Conservation (phyloP, 2,888 invertebrate species). For the Patella depressa region DNA sequence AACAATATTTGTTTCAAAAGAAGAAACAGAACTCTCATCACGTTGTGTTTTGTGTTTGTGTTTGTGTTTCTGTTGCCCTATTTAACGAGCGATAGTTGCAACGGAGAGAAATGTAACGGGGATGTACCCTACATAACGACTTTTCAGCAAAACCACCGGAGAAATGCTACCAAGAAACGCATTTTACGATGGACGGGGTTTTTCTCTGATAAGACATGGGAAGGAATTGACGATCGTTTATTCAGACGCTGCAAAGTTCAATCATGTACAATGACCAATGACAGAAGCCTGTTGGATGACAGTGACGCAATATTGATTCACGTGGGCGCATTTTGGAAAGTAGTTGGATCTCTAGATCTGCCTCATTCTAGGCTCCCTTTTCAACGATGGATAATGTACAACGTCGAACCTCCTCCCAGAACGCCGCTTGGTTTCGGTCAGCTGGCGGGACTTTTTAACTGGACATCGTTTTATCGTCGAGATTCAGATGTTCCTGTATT, state of each 20-base stretch:
- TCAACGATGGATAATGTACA: conserved; percentile 55
- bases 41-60: too few species aligned
- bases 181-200: conserved; percentile 42
- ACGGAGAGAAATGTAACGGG: not conserved
- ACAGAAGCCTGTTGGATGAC: conserved; percentile 39
- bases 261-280: conserved; percentile 39
- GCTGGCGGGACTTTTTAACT: conserved; percentile 51
- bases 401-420: conserved; percentile 52
- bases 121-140: not conserved
- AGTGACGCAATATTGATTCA: conserved; percentile 55
- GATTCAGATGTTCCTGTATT: conserved; percentile 49
- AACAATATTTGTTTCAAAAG: too few species aligned
- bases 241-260: conserved; percentile 33
- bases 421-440: conserved; percentile 40
- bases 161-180: conserved; percentile 25
- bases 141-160: not conserved
- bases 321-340: conserved; percentile 38
- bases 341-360: conserved; percentile 36
- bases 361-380: conserved; percentile 24
- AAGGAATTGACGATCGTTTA: conserved; percentile 37
- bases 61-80: too few species aligned
- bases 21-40: too few species aligned
- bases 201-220: conserved; percentile 37
- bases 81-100: too few species aligned
- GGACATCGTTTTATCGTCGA: conserved; percentile 52